Evolutionary conservation across 1,140 invertebrate genomes (phyloP), one percentile per base, ranked within the genome.

Genomic region (Oedothorax gibbosus): DNA sequence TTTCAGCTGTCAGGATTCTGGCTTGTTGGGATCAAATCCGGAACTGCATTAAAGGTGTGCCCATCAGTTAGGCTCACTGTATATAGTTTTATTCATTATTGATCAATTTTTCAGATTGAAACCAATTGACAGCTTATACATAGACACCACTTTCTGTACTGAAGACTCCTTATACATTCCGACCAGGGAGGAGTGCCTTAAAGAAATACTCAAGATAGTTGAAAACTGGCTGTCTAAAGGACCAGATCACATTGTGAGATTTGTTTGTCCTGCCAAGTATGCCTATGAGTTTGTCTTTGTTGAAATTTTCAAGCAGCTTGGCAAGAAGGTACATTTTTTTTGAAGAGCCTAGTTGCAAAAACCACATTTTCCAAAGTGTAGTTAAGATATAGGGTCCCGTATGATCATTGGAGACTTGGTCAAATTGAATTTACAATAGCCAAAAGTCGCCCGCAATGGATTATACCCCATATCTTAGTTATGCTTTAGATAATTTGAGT

Each of bases 111-210:
- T 66, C 84, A 90, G 89, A 20, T 80, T 89, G 18, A 90, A 90
- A 71, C 54, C 81, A 14, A 85, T 90, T 8, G 85, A 88, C 66
- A 88, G 88, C 79, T 64, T 91, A 6, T 91, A 91, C 85, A 86
- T 90, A 53, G 90, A 91, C 76, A 91, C 90, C 49, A 91, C 90
- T 35, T 91, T 91, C 85, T 90, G 89, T 81, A 84, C 87, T 18
- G 87, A 88, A 14, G 79, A 88, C 12, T 87, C 88, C 57, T 85
- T 88, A 20, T 85, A 88, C 60, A 88, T 91, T 81, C 90, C 90
- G 0, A 87, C 75, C 8, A 87, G 90, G 64, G 86, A 88, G 50
- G 87, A 90, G 35, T 88, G 89, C 82, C 73, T 87, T 20, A 78
- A 87, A 53, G 88, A 87, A 7, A 84, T 90, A 0, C 80, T 87